These are phyloP conservation scores for Heliconius himera DNA, from an alignment of 1,140 invertebrate genomes.

Conservation along the genomic window DNA sequence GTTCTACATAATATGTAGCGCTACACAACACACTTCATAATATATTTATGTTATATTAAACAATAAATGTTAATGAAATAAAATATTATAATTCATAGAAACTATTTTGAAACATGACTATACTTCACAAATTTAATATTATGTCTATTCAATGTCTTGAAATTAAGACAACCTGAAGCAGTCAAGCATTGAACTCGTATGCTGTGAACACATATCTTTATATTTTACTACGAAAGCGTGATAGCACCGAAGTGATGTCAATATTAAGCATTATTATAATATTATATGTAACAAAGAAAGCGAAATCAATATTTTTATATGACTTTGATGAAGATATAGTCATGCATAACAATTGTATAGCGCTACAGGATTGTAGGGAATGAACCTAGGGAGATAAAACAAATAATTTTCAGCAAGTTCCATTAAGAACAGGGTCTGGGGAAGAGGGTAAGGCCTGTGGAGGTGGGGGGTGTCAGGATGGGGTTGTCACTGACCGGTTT, in stretches of 20 bases:
- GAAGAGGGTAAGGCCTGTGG: neutral
- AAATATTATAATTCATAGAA: too few relatives aligned
- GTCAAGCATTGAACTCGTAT: neutral
- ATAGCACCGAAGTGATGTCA: neutral
- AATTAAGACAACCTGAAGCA: neutral
- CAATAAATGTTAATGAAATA: too few relatives aligned
- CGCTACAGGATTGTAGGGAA: constrained; percentile 15
- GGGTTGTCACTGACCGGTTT: constrained; percentile 91
- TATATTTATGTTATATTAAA: neutral
- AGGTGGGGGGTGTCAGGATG: constrained; percentile 26
- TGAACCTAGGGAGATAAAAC: neutral
- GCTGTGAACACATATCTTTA: neutral
- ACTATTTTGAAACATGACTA: neutral
- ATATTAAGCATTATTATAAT: neutral
- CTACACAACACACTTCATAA: constrained; percentile 3
- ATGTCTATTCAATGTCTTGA: neutral
- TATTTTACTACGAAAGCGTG: neutral
- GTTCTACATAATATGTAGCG: constrained; percentile 8
- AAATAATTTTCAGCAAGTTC: neutral
- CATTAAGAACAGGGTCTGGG: neutral
- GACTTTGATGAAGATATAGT: neutral
- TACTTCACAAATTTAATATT: neutral
- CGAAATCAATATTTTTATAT: neutral
- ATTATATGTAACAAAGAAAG: neutral
- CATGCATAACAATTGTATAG: constrained; percentile 19